Evolutionary conservation across 1,140 invertebrate species (phyloP).

Genomic region (Ridgeia piscesae): DNA sequence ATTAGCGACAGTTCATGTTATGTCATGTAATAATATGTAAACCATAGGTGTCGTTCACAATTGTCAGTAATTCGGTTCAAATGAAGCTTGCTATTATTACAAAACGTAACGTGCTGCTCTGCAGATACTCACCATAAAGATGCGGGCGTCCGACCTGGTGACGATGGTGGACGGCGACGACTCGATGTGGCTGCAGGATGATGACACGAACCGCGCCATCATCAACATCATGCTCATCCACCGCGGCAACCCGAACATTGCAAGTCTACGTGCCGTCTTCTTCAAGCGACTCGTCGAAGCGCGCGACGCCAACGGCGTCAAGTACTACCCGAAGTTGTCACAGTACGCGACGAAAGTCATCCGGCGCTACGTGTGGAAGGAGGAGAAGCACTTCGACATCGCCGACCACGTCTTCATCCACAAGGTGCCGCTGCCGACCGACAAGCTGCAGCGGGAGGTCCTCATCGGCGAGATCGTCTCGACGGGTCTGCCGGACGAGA

Average conservation of each 20-base stretch:
- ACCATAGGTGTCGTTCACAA: no score
- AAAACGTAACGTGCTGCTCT: not conserved
- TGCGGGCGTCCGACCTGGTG: not conserved
- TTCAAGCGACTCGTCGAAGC: not conserved
- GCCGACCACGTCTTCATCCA: conserved; percentile 19
- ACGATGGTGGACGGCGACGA: conserved; percentile 21
- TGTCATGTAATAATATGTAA: no score
- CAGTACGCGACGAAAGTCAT: conserved; percentile 15
- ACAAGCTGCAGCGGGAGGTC: not conserved
- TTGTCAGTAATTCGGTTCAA: no score
- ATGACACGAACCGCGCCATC: conserved; percentile 14
- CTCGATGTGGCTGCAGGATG: conserved; percentile 26
- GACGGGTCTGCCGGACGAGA: not conserved
- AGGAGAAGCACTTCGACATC: conserved; percentile 20
- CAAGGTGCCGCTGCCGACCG: not conserved
- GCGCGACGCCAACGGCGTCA: not conserved
- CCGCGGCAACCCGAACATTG: not conserved
- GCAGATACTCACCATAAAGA: not conserved
- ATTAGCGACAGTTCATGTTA: no score
- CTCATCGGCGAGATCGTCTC: conserved; percentile 8
- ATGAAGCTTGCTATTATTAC: no score
- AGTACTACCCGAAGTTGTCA: conserved; percentile 12
- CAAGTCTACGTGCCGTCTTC: not conserved
- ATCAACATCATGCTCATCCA: conserved; percentile 16
- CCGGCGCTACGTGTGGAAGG: conserved; percentile 19